phyloP scores from a whole-genome alignment of 1,140 invertebrate genomes.

The Pectinophora gossypiella region DNA sequence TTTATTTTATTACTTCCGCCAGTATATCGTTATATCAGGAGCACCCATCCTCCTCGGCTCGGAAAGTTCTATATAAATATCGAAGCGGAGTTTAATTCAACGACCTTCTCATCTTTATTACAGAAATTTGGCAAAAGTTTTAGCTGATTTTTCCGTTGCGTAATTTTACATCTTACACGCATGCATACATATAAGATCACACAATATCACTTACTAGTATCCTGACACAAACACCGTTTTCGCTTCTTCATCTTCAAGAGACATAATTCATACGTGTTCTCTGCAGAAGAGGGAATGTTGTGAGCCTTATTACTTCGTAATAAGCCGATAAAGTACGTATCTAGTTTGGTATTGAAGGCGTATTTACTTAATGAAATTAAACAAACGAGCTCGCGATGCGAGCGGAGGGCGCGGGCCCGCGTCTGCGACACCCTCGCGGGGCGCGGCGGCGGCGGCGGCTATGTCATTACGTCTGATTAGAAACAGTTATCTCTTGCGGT shows the following conservation, averaged over 20 bases:
- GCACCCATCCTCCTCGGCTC: slow-evolving; percentile 43
- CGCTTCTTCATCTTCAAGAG: too few species aligned
- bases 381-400: slow-evolving; percentile 24
- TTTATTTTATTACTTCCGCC: slow-evolving; percentile 74
- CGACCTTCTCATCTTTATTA: slow-evolving; percentile 3
- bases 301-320: background rate
- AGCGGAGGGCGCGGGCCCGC: slow-evolving; percentile 10
- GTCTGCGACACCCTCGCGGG: background rate
- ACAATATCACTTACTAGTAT: too few species aligned
- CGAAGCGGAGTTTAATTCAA: slow-evolving; percentile 16
- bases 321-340: slow-evolving; percentile 1
- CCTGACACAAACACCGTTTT: too few species aligned
- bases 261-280: too few species aligned
- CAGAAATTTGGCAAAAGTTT: background rate
- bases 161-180: too few species aligned
- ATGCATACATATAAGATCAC: too few species aligned
- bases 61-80: slow-evolving; percentile 40
- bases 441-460: slow-evolving; percentile 16
- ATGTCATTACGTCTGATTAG: slow-evolving; percentile 63
- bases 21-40: slow-evolving; percentile 65
- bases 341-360: background rate
- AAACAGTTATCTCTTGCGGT: slow-evolving; percentile 62
- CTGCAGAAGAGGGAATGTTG: too few species aligned
- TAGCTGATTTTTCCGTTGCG: too few species aligned
- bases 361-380: slow-evolving; percentile 31